Evolutionary conservation across 2,113 vertebrate genomes (phyloP).

Genomic region (Axis porcinus): DNA sequence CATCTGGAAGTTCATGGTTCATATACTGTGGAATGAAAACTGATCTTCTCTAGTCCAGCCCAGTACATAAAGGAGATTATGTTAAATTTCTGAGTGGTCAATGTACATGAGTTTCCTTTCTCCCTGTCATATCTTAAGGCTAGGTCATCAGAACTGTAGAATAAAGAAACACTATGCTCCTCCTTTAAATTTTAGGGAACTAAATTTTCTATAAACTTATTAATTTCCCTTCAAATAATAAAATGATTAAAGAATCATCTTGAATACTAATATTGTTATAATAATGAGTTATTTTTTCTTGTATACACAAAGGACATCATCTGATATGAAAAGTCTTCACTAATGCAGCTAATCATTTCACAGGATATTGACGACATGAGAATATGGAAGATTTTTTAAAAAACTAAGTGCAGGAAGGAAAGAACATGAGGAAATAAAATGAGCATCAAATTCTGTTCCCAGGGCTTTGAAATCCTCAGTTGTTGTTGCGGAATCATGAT

Average conservation of each 20-base stretch:
- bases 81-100: background rate
- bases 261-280: background rate
- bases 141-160: background rate
- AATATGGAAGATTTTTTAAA: background rate
- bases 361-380: background rate
- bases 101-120: background rate
- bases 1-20: background rate
- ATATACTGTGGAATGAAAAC: background rate
- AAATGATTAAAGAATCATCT: background rate
- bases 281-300: background rate
- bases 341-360: background rate
- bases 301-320: background rate
- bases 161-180: background rate
- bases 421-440: background rate
- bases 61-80: background rate
- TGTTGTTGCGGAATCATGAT: background rate
- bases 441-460: background rate
- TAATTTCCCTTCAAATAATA: constrained; percentile 4
- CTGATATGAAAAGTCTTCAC: background rate
- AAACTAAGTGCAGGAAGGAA: background rate
- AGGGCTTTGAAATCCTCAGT: background rate
- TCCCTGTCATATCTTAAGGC: background rate
- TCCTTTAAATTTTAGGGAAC: background rate
- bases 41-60: background rate
- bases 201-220: background rate